Evolutionary conservation across 2,113 vertebrate species (phyloP), one percentile per base, ranked within the genome.

Genomic region (Ariopsis seemanni): DNA sequence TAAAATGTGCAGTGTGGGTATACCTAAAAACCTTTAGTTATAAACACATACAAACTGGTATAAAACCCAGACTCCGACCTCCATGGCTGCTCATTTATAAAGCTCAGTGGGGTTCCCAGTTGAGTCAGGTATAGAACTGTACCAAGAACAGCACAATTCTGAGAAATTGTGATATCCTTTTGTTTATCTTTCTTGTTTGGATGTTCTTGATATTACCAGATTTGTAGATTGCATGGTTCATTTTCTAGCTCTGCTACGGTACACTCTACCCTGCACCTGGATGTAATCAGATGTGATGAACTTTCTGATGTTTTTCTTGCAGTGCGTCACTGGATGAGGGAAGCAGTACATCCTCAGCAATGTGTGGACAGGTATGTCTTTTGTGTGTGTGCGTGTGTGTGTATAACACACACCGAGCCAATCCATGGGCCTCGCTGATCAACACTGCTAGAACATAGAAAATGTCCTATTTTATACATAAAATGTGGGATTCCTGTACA

Each of bases 261-360:
- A 83, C 30, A 0, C 18, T 15, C 25, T 12, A 22, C 22, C 1
- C 0, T 12, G 25, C 42, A 78, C 63, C n/a, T 71, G 34, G 10
- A 50, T 65, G 17, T 25, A 83, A 4, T 67, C 7, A 79, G 8
- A 67, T 4, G 15, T 65, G 50, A 22, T 22, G 14, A 80, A 53
- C 1, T 90, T 30, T 95, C 17, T 79, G 72, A 18, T 90, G 87
- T 91, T 90, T 78, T 91, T 90, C 92, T 91, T 67, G 27, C 80
- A 99, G 97, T 91, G 93, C 97, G 52, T 96, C 96, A 83, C 55
- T 97, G 90, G 97, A 98, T 91, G 98, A 99, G 92, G 96, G 94
- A 86, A 97, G 95, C 77, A 97, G 96, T 42, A 94, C 96, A 0
- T 94, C 95, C 12, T 96, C 96, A 53, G 92, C 94, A 0, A 93